Evolutionary conservation across 2,797 vertebrate genomes (phyloP), one percentile per base, ranked within the genome.

Genomic region (Dromococcyx pavoninus): DNA sequence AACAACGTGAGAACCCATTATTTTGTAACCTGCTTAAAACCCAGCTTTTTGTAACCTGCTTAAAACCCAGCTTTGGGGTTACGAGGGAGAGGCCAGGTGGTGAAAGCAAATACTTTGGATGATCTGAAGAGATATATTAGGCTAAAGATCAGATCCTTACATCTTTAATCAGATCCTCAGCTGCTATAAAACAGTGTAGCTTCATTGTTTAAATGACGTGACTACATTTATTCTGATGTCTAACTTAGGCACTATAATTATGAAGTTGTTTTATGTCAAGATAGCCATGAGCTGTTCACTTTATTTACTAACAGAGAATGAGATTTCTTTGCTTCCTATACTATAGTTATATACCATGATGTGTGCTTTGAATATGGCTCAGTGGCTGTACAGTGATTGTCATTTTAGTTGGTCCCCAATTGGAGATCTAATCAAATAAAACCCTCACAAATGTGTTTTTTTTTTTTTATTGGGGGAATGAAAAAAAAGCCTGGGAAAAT

Each of bases 21-120:
- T 74, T 96, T 86, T 54, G 79, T 75, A 78, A 86, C 57, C 44
- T 88, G 62, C 64, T 79, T 93, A 66, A 93, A 89, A 81, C 25
- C 28, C 27, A 27, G 9, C 58, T 77, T 27, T 18, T 86, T 54
- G 79, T 75, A 78, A 86, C 57, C 44, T 88, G 62, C 64, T 79
- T 93, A 66, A 93, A 89, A 81, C 25, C 28, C 27, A 27, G 9
- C 58, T 77, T 27, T 18, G 53, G 25, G 28, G 22, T 43, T 9
- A 43, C 0, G 5, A 56, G 32, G 44, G 50, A 88, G 74, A 77
- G 71, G 58, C 18, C 39, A 67, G 10, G 41, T 58, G 32, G n/a
- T 51, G 15, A 85, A 87, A 83, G 23, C 12, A 37, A 60, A 7
- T 85, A 39, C 75, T 92, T 75, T 86, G 41, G 32, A 33, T 82